phyloP scores from a whole-genome alignment of 1,140 invertebrate genomes.

The Zaprionus nigranus region DNA sequence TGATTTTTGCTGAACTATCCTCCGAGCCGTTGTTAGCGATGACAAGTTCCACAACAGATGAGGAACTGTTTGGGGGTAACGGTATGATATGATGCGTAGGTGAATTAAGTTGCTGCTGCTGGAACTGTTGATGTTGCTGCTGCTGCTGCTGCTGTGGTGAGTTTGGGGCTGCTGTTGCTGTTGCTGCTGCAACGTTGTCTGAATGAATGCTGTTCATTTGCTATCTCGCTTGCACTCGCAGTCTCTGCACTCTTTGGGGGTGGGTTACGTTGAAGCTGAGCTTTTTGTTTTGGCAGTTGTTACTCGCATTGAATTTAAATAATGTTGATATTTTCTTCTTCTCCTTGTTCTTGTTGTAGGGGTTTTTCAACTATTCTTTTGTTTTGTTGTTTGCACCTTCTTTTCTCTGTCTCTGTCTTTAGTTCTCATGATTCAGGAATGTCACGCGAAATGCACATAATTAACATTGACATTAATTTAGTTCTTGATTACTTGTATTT shows the following conservation, averaged over 20 bases:
- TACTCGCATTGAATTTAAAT: constrained; percentile 2
- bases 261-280: constrained; percentile 42
- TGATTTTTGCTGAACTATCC: constrained; percentile 68
- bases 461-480: constrained; percentile 62
- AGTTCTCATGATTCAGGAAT: constrained; percentile 54
- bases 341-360: background rate
- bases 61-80: constrained; percentile 43
- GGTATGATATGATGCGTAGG: constrained; percentile 53
- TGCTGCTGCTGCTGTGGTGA: constrained; percentile 22
- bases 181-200: constrained; percentile 66
- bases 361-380: background rate
- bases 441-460: constrained; percentile 76
- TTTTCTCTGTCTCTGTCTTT: constrained; percentile 8
- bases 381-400: constrained; percentile 6
- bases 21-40: constrained; percentile 24
- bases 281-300: constrained; percentile 34
- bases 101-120: constrained; percentile 15
- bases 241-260: constrained; percentile 6
- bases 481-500: constrained; percentile 57
- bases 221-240: constrained; percentile 13
- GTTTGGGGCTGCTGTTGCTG: constrained; percentile 57
- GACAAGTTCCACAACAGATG: background rate
- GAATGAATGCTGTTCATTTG: constrained; percentile 72
- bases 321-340: background rate
- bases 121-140: constrained; percentile 33